phyloP scores from a whole-genome alignment of 2,113 vertebrate species.

The Daphoenositta chrysoptera region DNA sequence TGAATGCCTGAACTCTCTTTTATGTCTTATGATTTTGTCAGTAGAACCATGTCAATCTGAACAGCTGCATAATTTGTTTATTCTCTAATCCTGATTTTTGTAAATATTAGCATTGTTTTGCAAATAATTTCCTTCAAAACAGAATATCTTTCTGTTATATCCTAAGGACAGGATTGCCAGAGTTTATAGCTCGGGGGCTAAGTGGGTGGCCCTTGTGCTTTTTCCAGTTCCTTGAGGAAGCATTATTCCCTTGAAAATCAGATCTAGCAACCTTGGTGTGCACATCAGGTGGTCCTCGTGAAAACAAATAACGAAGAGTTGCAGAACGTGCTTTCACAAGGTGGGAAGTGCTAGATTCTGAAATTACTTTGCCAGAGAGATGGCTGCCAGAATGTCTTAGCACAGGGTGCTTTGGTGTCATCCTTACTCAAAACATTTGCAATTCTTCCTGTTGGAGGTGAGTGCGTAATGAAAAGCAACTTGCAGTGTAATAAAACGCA shows the following conservation, averaged over 20 bases:
- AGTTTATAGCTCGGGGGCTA: neutral
- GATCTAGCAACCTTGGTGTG: neutral
- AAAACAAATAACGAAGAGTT: neutral
- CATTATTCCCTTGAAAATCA: neutral
- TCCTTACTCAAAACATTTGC: neutral
- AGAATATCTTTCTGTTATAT: neutral
- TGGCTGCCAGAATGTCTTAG: neutral
- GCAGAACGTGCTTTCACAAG: neutral
- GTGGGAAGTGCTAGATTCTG: neutral
- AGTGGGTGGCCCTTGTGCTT: neutral
- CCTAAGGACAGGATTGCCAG: neutral
- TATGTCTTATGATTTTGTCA: neutral
- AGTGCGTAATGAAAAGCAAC: neutral
- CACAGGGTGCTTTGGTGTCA: neutral
- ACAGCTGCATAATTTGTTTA: neutral
- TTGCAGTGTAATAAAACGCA: neutral
- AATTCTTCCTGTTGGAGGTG: neutral
- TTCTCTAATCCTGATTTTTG: neutral
- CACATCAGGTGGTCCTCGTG: neutral
- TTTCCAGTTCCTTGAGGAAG: neutral
- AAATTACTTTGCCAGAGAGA: neutral
- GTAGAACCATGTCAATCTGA: neutral
- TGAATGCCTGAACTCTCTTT: neutral
- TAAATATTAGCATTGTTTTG: neutral
- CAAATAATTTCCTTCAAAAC: neutral